Base-by-base conservation (phyloP, 2,888 invertebrate species). In the Clusia tigrina region DNA sequence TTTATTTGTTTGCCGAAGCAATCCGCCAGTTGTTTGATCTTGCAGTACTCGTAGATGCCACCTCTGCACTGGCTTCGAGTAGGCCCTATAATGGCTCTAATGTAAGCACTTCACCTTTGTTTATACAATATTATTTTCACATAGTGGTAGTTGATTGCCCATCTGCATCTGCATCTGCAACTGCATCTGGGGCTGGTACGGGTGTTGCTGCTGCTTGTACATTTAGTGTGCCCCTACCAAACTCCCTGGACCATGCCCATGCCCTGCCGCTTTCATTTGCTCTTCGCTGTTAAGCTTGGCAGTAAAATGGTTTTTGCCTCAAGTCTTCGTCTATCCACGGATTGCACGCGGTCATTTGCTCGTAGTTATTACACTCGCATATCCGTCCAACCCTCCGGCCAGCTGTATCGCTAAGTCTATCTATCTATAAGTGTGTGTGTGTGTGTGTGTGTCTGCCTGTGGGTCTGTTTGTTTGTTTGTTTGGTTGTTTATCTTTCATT, bases 91-190 rank as follows among this genome's bases (percentile, higher is more conserved):
- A 48, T 18, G 22, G 48, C 42, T n/a, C 71, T 72, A 73, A 71
- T 74, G 69, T 67, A 69, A 68, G 73, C 75, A 71, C 69, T 71
- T 66, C 66, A 70, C 65, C 69, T 68, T 55, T 73, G 76, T 76
- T 76, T 74, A 71, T 69, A 69, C 69, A 67, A 69, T 68, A 65
- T 65, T 67, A 58, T 64, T 64, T 64, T 69, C 65, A 60, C 63
- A 64, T 62, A 32, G 32, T 32, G 32, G 32, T 12, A 12, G 32
- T 32, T 32, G 32, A 12, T 32, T 32, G 32, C 32, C 32, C 12
- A 12, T 12, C 32, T 32, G 32, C 32, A n/a, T n/a, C 32, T 32
- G 32, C 32, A 9, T 32, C 5, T 32, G 32, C 6, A 12, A 32
- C 6, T 6, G 6, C 32, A 9, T 32, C 32, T 32, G 32, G 6